phyloP scores from a whole-genome alignment of 1,140 invertebrate genomes.

The Heliothis subflexa region DNA sequence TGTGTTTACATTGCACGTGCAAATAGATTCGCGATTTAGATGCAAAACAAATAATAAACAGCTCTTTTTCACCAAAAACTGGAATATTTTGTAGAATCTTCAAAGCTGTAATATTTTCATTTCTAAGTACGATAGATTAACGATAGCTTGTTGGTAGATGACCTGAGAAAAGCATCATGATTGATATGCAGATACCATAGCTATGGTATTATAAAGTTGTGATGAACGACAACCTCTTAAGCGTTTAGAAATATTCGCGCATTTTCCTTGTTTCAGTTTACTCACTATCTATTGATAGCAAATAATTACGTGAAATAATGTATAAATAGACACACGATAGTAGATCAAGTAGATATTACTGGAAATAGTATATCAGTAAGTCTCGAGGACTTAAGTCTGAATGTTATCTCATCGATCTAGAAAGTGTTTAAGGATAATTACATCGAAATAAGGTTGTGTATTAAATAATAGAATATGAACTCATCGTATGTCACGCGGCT shows the following conservation, averaged over 20 bases:
- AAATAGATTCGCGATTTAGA: constrained; percentile 4
- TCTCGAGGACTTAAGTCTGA: not conserved
- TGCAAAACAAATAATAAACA: constrained; percentile 11
- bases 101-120: no score
- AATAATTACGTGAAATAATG: constrained; percentile 14
- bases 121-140: no score
- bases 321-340: constrained; percentile 13
- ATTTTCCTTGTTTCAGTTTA: constrained; percentile 4
- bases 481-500: not conserved
- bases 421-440: constrained; percentile 12
- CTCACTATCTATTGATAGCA: constrained; percentile 6
- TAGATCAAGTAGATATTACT: not conserved
- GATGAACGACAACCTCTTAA: not conserved
- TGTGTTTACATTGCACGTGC: constrained; percentile 24
- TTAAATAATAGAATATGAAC: not conserved
- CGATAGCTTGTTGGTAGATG: no score
- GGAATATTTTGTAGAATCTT: not conserved
- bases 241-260: constrained; percentile 11
- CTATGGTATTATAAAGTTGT: not conserved
- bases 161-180: no score
- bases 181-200: no score
- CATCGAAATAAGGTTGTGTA: not conserved
- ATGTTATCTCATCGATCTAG: not conserved
- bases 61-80: not conserved
- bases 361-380: constrained; percentile 1